Evolutionary conservation across 1,140 invertebrate genomes (phyloP), one percentile per base, ranked within the genome.

Genomic region (Bemisia tabaci): DNA sequence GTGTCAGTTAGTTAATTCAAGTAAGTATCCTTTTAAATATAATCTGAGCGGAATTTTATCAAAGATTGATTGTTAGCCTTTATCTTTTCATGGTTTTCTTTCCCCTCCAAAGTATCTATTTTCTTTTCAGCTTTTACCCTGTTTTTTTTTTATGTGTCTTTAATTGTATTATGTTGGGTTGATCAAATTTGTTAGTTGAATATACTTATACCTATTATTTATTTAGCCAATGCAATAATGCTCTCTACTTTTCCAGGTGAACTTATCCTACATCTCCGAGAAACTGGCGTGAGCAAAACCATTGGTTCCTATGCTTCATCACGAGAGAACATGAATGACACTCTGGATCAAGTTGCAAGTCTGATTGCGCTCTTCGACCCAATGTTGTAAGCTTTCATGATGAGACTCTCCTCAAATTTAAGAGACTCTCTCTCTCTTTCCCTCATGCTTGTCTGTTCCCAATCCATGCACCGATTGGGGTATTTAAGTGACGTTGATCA

Each of bases 1-100:
- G 12, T 64, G 66, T 12, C 71, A 72, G 64, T 63, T 72, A 39
- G 63, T 62, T 26, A 68, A 67, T 63, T 71, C 70, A 26, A 68
- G 71, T 72, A 60, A 65, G 71, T 69, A 65, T 61, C 63, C 24
- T n/a, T 68, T 39, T 17, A 12, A 2, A 27, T 9, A 64, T 64
- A 25, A 59, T n/a, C n/a, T n/a, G n/a, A n/a, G n/a, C n/a, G n/a
- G n/a, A n/a, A n/a, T n/a, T n/a, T n/a, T n/a, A n/a, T n/a, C n/a
- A n/a, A n/a, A n/a, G n/a, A n/a, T n/a, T n/a, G n/a, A n/a, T n/a
- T n/a, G n/a, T n/a, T n/a, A n/a, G n/a, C n/a, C n/a, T n/a, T n/a
- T n/a, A n/a, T n/a, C n/a, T n/a, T n/a, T n/a, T n/a, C n/a, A n/a
- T n/a, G n/a, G n/a, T n/a, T n/a, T n/a, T n/a, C n/a, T n/a, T n/a